These are phyloP conservation scores for Gorsachius magnificus DNA, from an alignment of 2,797 vertebrate genomes.

Conservation along the genomic window DNA sequence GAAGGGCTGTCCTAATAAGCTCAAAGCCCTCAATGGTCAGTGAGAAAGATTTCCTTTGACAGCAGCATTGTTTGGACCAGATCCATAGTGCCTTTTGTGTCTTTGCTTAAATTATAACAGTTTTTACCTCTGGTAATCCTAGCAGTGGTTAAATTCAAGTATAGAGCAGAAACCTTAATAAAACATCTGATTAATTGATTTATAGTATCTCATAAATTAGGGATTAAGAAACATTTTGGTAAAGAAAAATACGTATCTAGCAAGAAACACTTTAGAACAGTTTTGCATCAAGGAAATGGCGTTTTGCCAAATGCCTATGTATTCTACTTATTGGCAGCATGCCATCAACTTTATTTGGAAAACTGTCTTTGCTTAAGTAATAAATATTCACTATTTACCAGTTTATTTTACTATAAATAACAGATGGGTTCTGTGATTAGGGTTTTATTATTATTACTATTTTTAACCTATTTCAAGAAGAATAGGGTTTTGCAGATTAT, in stretches of 20 bases:
- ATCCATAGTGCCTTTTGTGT: not conserved
- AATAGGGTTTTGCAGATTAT: not conserved
- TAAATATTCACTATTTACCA: constrained; percentile 48
- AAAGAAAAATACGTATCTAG: constrained; percentile 11
- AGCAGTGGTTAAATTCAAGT: constrained; percentile 11
- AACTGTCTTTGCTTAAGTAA: constrained; percentile 52
- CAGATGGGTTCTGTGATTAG: constrained; percentile 4
- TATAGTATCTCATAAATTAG: constrained; percentile 29
- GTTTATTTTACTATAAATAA: constrained; percentile 60
- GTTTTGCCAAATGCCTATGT: constrained; percentile 35
- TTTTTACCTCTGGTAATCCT: not conserved
- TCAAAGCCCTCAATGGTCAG: not conserved
- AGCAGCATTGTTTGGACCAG: not conserved
- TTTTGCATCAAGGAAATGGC: constrained; percentile 39
- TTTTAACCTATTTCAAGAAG: not conserved
- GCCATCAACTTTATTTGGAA: constrained; percentile 44
- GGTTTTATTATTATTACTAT: not conserved
- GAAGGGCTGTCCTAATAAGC: not conserved
- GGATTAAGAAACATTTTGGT: constrained; percentile 30
- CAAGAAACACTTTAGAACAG: constrained; percentile 26
- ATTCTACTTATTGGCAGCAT: constrained; percentile 29
- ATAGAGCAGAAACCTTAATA: constrained; percentile 9
- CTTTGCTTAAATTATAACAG: not conserved
- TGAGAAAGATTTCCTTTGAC: not conserved
- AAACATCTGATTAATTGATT: constrained; percentile 30